Percentiles rank a stretch among this genome's conserved stretches.
Evolutionary conservation across 1,140 invertebrate genomes (phyloP).

Genomic region (Leptopilina boulardi): DNA sequence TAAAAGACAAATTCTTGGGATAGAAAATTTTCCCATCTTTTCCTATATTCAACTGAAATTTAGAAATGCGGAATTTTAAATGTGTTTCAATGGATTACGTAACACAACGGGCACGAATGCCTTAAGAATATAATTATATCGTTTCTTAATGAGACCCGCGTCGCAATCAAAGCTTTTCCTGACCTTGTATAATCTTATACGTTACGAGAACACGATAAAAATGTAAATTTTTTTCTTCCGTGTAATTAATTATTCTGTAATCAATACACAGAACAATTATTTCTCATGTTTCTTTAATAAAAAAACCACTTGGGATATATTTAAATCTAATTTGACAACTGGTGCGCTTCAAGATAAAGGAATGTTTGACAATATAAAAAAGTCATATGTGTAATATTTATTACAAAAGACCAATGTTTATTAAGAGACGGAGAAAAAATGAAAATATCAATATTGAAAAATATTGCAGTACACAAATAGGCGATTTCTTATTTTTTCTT

Average conservation of each 20-base stretch:
- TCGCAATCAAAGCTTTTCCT: neutral
- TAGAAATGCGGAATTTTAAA: neutral
- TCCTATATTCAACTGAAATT: too few species aligned
- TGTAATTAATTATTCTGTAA: conserved; percentile 12
- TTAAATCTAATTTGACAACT: neutral
- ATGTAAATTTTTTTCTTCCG: neutral
- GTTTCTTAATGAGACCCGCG: neutral
- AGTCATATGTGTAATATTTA: neutral
- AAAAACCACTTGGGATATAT: neutral
- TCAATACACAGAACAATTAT: neutral
- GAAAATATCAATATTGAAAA: neutral
- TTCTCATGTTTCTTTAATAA: neutral
- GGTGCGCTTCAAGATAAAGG: neutral
- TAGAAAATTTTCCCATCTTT: too few species aligned
- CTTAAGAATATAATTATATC: neutral
- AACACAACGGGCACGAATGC: neutral
- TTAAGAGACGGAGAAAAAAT: neutral
- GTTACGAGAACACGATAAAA: neutral
- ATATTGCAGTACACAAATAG: conserved; percentile 4
- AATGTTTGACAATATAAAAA: neutral
- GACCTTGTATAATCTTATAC: neutral
- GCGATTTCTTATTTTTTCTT: neutral
- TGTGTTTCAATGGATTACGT: neutral
- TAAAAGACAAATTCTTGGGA: too few species aligned
- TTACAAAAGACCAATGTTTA: neutral